phyloP scores from a whole-genome alignment of 2,888 invertebrate species.

The Acheta domesticus region DNA sequence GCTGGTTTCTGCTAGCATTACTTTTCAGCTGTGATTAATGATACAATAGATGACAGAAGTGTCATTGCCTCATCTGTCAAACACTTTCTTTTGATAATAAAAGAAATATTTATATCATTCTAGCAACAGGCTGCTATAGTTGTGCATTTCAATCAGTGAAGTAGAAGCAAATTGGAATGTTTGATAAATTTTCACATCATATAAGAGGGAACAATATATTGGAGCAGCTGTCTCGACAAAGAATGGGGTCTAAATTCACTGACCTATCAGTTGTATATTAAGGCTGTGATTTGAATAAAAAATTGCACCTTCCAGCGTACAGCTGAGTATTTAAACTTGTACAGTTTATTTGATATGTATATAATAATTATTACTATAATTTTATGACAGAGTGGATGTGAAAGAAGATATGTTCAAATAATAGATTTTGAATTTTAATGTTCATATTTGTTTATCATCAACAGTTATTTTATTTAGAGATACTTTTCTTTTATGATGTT shows the following conservation, averaged over 20 bases:
- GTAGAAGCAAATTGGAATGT: no score
- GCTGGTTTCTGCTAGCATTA: no score
- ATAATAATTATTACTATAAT: constrained; percentile 21
- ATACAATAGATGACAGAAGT: no score
- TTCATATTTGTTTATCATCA: constrained; percentile 21
- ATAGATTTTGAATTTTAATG: neutral
- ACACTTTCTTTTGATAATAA: no score
- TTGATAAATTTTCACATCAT: no score
- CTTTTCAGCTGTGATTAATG: no score
- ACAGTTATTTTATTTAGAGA: neutral
- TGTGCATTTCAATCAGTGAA: no score
- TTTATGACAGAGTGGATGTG: no score
- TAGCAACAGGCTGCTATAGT: no score
- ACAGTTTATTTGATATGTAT: constrained; percentile 18
- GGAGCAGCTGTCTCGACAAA: neutral
- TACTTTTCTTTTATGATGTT: constrained; percentile 20
- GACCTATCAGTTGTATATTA: neutral
- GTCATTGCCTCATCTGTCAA: no score
- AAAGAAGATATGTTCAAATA: neutral
- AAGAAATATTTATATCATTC: no score
- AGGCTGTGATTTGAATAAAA: constrained; percentile 19
- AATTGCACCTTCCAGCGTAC: neutral
- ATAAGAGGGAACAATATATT: no score
- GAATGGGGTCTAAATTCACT: neutral
- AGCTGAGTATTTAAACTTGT: neutral